Evolutionary conservation across 1,140 invertebrate genomes (phyloP).

Genomic region (Ridgeia piscesae): DNA sequence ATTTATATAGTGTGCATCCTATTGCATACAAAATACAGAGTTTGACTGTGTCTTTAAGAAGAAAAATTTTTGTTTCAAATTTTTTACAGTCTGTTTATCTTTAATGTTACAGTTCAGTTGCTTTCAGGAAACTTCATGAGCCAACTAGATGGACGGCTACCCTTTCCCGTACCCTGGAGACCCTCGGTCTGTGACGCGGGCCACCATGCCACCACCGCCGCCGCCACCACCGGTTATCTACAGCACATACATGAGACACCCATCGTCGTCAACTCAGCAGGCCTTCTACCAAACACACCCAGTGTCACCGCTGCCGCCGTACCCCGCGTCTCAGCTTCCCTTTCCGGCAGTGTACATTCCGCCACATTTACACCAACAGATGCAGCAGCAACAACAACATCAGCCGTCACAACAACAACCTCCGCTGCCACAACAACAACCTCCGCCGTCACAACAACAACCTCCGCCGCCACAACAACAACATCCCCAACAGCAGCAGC

Average conservation of each 20-base stretch:
- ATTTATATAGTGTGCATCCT: too few relatives aligned
- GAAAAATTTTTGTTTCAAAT: too few relatives aligned
- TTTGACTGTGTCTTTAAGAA: too few relatives aligned
- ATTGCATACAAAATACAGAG: too few relatives aligned
- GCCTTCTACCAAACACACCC: background rate
- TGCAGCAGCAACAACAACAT: background rate
- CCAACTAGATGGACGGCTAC: background rate
- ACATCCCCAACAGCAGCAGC: background rate
- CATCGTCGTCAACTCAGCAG: background rate
- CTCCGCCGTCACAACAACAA: background rate
- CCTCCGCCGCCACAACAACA: background rate
- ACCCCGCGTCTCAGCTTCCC: background rate
- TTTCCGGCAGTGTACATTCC: background rate
- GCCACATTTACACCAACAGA: background rate
- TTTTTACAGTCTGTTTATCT: too few relatives aligned
- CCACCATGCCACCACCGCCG: background rate
- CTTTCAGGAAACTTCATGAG: too few relatives aligned
- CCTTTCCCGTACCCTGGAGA: background rate
- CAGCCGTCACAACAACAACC: background rate
- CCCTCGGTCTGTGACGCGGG: too few relatives aligned
- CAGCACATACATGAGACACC: background rate
- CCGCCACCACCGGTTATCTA: background rate
- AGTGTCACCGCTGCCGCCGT: background rate
- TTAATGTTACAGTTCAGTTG: too few relatives aligned
- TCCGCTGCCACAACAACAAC: background rate